Evolutionary conservation across 2,113 vertebrate genomes (phyloP), one percentile per base, ranked within the genome.

Genomic region (Scatophagus argus): DNA sequence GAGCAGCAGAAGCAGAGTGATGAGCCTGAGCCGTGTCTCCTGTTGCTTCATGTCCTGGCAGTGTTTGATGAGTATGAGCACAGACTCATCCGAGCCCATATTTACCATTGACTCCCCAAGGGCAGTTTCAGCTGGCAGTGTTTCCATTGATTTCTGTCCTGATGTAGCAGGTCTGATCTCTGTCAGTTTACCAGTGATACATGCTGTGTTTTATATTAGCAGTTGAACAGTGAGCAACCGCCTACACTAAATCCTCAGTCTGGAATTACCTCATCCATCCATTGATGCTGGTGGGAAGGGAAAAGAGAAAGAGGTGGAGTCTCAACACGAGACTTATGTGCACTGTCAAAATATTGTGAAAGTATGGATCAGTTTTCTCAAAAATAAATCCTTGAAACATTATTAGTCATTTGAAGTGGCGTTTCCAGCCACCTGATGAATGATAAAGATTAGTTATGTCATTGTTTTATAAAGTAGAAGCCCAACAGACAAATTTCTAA

Each of bases 41-140:
- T 87, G 84, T 12, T 13, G 47, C 43, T 85, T 89, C 82, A 89
- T 87, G 47, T 89, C 84, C 47, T 0, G 58, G 31, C 84, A 89
- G 68, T 87, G 84, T 41, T 32, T 32, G 31, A 87, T 44, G 31
- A 85, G 79, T 25, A 87, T 67, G 1, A 67, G 58, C 41, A 47
- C 21, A 23, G 68, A 65, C 3, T 80, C 5, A 1, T 89, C 76
- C 1, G 0, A 1, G 16, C 29, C 17, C 39, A 56, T 16, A 0
- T 32, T 29, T 8, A 58, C 17, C 14, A 13, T 10, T 4, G 29
- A 47, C 38, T 46, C 25, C 4, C 23, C 1, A 0, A 4, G 14
- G 21, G 13, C 8, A n/a, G 10, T 3, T 1, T 29, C 29, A 21
- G 39, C 21, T 21, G 39, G 29, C 34, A 17, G 1, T 3, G 23